Conservation (phyloP, 2,888 invertebrate species). For the Cheilosia scutellata region DNA sequence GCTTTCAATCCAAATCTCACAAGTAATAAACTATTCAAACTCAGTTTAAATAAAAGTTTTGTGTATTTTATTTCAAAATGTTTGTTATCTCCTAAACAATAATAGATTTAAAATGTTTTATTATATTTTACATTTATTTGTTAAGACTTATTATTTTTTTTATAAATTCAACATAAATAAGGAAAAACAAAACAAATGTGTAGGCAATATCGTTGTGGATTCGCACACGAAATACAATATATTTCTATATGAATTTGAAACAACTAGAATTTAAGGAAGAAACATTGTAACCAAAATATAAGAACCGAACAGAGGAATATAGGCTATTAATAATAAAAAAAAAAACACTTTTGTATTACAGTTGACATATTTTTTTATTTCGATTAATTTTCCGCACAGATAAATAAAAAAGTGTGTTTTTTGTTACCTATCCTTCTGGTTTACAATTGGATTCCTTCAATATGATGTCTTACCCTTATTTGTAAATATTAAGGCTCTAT, state of each 20-base stretch:
- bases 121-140: conserved; percentile 21
- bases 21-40: not conserved
- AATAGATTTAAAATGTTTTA: conserved; percentile 15
- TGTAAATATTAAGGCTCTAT: conserved; percentile 62
- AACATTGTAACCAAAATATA: not conserved
- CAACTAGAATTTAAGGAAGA: conserved; percentile 5
- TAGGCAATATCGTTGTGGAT: not conserved
- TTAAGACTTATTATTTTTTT: not conserved
- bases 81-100: conserved; percentile 32
- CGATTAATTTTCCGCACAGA: conserved; percentile 29
- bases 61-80: conserved; percentile 31
- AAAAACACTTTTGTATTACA: not conserved
- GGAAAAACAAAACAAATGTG: not conserved
- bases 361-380: conserved; percentile 17
- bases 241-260: not conserved
- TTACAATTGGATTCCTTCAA: conserved; percentile 16
- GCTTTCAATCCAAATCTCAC: not conserved
- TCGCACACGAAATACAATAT: not conserved
- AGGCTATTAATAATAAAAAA: not conserved
- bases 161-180: not conserved
- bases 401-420: conserved; percentile 45
- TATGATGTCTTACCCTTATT: conserved; percentile 24
- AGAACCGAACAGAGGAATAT: not conserved
- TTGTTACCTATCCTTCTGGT: conserved; percentile 32
- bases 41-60: conserved; percentile 36